Percentiles rank a stretch among this genome's conserved stretches.
phyloP scores from a whole-genome alignment of 2,113 vertebrate species.

The Etia nguti region DNA sequence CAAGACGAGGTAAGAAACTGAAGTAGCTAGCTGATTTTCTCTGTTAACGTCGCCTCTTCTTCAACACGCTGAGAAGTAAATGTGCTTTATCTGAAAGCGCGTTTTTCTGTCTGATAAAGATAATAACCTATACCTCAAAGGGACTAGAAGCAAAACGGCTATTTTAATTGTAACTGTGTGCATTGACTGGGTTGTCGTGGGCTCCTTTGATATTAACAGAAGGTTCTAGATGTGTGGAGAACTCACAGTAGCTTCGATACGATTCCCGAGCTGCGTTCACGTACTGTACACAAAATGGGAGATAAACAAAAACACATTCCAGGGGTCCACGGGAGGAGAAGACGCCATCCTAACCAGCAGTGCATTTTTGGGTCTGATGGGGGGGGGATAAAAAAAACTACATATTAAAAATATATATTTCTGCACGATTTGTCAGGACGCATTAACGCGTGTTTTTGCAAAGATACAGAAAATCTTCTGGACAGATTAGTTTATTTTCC shows the following conservation, averaged over 20 bases:
- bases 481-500: background rate
- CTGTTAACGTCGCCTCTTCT: background rate
- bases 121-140: background rate
- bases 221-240: background rate
- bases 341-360: rapidly evolving
- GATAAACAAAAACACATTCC: background rate
- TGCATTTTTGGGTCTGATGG: background rate
- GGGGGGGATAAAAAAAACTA: rapidly evolving
- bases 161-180: background rate
- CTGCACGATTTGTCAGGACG: background rate
- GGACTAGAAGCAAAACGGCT: background rate
- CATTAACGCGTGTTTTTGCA: background rate
- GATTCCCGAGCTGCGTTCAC: background rate
- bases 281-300: background rate
- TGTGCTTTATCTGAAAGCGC: background rate
- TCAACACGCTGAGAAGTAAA: background rate
- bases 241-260: background rate
- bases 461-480: background rate
- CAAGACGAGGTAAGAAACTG: conserved; percentile 66
- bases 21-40: background rate
- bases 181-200: background rate
- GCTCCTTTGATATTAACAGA: background rate
- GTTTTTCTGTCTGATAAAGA: background rate
- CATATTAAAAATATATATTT: background rate
- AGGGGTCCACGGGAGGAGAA: background rate